Conservation (phyloP, 92 coral and sea anemone genomes). For the Muricea muricata region DNA sequence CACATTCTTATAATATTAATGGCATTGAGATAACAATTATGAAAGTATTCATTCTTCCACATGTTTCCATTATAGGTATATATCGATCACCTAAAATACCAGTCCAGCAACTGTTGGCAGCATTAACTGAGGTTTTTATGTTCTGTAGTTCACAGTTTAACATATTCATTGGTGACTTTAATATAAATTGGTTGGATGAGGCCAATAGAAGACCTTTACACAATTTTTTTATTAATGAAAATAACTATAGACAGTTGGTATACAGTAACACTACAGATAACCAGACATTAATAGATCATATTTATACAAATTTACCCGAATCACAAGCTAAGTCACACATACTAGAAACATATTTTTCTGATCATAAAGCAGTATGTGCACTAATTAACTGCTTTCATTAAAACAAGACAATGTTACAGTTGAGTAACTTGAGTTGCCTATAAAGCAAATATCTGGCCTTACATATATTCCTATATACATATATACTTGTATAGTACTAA, state of each 20-base stretch:
- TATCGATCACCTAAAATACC: background rate
- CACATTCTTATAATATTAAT: background rate
- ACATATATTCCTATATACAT: too few species aligned
- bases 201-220: too few species aligned
- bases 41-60: background rate
- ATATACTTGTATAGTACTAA: too few species aligned
- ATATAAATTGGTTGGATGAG: too few species aligned
- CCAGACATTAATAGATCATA: too few species aligned
- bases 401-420: too few species aligned
- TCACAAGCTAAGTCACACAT: background rate
- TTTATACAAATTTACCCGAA: background rate
- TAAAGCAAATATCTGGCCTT: too few species aligned
- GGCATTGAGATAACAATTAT: background rate
- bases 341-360: too few species aligned
- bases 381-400: too few species aligned
- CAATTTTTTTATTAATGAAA: too few species aligned
- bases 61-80: constrained; percentile 19
- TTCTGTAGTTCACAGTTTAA: background rate
- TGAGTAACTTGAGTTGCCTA: too few species aligned
- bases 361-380: too few species aligned
- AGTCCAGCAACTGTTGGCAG: background rate
- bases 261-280: background rate
- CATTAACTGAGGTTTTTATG: background rate
- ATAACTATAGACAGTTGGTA: constrained; percentile 21
- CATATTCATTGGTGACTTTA: background rate